Conservation (phyloP, 2,797 vertebrate species). For the Sciurus vulgaris region DNA sequence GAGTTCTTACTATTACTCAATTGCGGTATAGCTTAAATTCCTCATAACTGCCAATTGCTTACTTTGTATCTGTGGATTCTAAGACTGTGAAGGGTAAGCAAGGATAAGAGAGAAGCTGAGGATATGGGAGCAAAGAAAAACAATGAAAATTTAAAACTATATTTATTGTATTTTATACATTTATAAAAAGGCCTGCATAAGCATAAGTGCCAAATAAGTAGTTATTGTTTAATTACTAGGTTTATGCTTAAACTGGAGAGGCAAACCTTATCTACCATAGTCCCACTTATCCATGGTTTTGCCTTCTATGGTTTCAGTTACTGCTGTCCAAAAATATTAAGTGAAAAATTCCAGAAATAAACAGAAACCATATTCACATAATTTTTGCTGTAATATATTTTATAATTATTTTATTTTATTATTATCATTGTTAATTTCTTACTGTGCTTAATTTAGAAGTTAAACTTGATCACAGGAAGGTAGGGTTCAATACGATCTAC, state of each 20-base stretch:
- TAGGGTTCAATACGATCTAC: not conserved
- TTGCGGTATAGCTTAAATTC: not conserved
- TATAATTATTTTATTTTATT: not conserved
- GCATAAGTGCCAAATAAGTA: not conserved
- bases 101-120: not conserved
- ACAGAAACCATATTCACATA: not conserved
- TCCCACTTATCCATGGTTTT: not conserved
- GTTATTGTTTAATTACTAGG: not conserved
- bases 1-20: not conserved
- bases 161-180: not conserved
- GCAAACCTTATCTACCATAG: not conserved
- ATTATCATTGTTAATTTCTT: not conserved
- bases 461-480: not conserved
- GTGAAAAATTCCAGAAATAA: not conserved
- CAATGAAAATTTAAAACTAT: constrained; percentile 25
- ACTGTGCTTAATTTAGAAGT: not conserved
- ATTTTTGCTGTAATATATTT: not conserved
- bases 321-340: not conserved
- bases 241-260: constrained; percentile 11
- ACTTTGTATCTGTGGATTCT: constrained; percentile 1
- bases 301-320: not conserved
- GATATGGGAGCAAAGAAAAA: not conserved
- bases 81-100: not conserved
- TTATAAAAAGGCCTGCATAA: constrained; percentile 1
- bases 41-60: not conserved